These are phyloP conservation scores for Ectobius pallidus DNA, from an alignment of 2,888 invertebrate genomes.

Conservation along the genomic window DNA sequence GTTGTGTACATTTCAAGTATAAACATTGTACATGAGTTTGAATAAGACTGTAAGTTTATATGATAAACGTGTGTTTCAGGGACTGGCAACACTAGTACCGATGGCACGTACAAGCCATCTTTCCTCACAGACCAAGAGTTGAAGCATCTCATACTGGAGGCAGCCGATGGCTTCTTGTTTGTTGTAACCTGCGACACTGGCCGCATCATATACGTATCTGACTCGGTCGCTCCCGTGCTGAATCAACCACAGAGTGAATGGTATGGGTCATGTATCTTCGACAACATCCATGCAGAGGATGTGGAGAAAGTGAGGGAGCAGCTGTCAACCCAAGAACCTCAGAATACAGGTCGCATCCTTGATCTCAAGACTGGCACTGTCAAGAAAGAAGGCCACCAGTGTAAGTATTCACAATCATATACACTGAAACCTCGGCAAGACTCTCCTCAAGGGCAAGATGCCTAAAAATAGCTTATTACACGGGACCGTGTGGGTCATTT, in stretches of 20 bases:
- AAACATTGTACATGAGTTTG: no score
- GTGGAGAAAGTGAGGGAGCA: conserved; percentile 97
- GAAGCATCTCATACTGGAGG: conserved; percentile 98
- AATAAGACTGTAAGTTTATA: no score
- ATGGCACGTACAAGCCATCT: conserved; percentile 97
- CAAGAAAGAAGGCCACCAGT: conserved; percentile 98
- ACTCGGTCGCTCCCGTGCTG: conserved; percentile 96
- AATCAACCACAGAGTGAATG: conserved; percentile 98
- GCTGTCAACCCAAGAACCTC: conserved; percentile 94
- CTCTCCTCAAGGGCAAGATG: no score
- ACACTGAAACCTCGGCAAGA: no score
- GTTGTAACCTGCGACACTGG: conserved; percentile 98
- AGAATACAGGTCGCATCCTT: conserved; percentile 92
- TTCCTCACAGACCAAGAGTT: conserved; percentile 98
- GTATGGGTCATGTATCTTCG: conserved; percentile 95
- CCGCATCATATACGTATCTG: conserved; percentile 96
- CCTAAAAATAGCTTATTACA: no score
- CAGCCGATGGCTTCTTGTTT: conserved; percentile 97
- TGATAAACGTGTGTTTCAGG: no score
- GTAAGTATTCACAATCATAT: conserved; percentile 67
- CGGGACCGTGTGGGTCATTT: no score
- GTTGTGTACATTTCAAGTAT: no score
- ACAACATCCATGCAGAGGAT: conserved; percentile 97
- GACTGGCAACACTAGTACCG: conserved; percentile 94
- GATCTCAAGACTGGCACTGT: conserved; percentile 99